Percentiles rank a stretch among this genome's conserved stretches.
phyloP scores from a whole-genome alignment of 2,888 invertebrate species.

The Neoitamus cyanurus region DNA sequence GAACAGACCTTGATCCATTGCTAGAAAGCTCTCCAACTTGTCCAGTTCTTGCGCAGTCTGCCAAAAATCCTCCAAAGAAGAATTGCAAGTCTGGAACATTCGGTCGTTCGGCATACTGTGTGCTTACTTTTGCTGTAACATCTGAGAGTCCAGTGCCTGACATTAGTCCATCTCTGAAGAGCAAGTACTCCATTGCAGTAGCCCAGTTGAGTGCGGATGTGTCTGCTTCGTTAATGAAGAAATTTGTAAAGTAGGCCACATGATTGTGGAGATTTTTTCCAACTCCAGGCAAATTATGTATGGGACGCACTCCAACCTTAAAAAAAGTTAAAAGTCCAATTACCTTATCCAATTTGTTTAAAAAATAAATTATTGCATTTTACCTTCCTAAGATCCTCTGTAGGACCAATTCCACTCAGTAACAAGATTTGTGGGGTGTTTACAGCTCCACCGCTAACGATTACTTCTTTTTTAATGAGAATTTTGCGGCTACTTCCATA shows the following conservation, averaged over 20 bases:
- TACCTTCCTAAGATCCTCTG: constrained; percentile 73
- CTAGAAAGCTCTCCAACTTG: constrained; percentile 84
- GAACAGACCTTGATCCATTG: constrained; percentile 76
- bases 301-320: constrained; percentile 72
- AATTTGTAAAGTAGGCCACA: constrained; percentile 82
- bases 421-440: constrained; percentile 94
- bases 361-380: constrained; percentile 50
- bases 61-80: constrained; percentile 88
- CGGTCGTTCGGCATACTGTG: constrained; percentile 79
- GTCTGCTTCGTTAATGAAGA: constrained; percentile 85
- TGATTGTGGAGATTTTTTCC: constrained; percentile 89
- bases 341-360: neutral
- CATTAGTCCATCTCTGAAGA: constrained; percentile 90
- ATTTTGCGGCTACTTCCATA: constrained; percentile 71
- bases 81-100: constrained; percentile 86
- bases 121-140: constrained; percentile 85
- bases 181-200: constrained; percentile 89
- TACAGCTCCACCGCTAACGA: constrained; percentile 83
- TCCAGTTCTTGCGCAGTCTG: constrained; percentile 86
- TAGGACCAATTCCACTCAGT: constrained; percentile 88
- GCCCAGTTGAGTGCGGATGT: constrained; percentile 91
- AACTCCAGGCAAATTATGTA: constrained; percentile 82
- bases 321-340: neutral
- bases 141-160: constrained; percentile 90
- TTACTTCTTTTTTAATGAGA: constrained; percentile 83